A percentile compares a stretch with the other conserved stretches of the same genome.
Evolutionary conservation across 2,113 vertebrate species (phyloP).

Genomic region (Pachypanchax playfairii): DNA sequence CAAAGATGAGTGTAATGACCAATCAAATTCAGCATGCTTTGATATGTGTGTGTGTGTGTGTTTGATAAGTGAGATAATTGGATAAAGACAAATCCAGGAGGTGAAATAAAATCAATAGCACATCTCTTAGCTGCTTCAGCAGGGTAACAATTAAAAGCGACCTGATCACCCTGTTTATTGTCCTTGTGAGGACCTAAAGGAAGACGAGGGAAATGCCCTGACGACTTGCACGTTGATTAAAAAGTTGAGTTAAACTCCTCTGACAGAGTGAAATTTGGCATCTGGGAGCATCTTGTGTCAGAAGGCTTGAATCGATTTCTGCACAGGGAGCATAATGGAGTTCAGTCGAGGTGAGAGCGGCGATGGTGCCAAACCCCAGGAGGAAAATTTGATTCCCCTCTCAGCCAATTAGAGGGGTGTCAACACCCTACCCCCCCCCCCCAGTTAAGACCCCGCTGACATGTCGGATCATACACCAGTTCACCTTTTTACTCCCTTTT

Average conservation of each 20-base stretch:
- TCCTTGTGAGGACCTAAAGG: constrained; percentile 29
- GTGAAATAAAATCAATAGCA: constrained; percentile 49
- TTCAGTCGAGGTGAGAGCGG: constrained; percentile 54
- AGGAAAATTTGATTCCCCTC: constrained; percentile 44
- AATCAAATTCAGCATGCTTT: constrained; percentile 15
- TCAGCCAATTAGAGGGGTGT: constrained; percentile 57
- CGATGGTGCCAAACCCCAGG: constrained; percentile 35
- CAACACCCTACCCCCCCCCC: constrained; percentile 14
- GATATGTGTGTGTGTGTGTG: background rate
- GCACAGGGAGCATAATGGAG: constrained; percentile 53
- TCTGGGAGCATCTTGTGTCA: constrained; percentile 40
- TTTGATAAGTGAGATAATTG: constrained; percentile 51
- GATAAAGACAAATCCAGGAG: constrained; percentile 14
- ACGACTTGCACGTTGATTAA: constrained; percentile 27
- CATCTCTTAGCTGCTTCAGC: constrained; percentile 4
- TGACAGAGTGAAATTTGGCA: constrained; percentile 24
- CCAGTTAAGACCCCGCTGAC: constrained; percentile 31
- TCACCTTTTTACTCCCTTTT: background rate
- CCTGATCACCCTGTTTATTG: background rate
- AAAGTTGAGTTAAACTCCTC: constrained; percentile 51
- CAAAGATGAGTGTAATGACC: background rate
- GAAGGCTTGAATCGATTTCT: constrained; percentile 67
- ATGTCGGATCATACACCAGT: constrained; percentile 15
- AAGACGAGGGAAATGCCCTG: background rate
- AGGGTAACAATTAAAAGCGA: constrained; percentile 20